A percentile compares a stretch with the other conserved stretches of the same genome.
These are phyloP conservation scores for Heliconius congener DNA, from an alignment of 1,140 invertebrate genomes.

Conservation along the genomic window DNA sequence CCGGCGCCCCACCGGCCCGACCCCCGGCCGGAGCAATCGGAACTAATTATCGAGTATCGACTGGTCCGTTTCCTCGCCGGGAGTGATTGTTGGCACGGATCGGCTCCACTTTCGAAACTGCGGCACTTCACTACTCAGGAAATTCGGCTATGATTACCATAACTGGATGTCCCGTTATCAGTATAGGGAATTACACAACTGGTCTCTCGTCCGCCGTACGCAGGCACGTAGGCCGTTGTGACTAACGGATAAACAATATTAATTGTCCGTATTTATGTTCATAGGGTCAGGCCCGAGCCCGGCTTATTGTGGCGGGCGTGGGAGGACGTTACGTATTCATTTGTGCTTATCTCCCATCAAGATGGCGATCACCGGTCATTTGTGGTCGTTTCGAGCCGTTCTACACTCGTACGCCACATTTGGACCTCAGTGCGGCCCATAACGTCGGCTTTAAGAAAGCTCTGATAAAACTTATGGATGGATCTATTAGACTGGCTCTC, in stretches of 20 bases:
- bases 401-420: constrained; percentile 54
- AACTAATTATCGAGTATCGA: constrained; percentile 40
- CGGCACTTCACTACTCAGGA: constrained; percentile 52
- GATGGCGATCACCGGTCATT: constrained; percentile 62
- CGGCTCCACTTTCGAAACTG: constrained; percentile 66
- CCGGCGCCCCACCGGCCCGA: background rate
- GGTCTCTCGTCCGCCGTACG: constrained; percentile 50
- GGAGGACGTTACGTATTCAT: constrained; percentile 74
- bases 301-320: constrained; percentile 59
- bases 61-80: constrained; percentile 34
- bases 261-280: constrained; percentile 69
- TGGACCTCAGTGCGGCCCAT: constrained; percentile 33
- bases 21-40: constrained; percentile 25
- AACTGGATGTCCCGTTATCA: constrained; percentile 76
- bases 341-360: constrained; percentile 70
- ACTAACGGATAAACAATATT: constrained; percentile 74
- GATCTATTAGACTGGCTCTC: constrained; percentile 27
- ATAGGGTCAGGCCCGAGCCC: constrained; percentile 56
- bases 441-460: constrained; percentile 25
- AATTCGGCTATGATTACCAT: constrained; percentile 79
- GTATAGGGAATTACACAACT: constrained; percentile 73
- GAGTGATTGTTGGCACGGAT: constrained; percentile 42
- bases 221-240: constrained; percentile 47
- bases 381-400: constrained; percentile 54
- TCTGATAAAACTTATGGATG: constrained; percentile 53